These are phyloP conservation scores for Punctoribates punctum DNA, from an alignment of 2,888 invertebrate species.

Conservation along the genomic window DNA sequence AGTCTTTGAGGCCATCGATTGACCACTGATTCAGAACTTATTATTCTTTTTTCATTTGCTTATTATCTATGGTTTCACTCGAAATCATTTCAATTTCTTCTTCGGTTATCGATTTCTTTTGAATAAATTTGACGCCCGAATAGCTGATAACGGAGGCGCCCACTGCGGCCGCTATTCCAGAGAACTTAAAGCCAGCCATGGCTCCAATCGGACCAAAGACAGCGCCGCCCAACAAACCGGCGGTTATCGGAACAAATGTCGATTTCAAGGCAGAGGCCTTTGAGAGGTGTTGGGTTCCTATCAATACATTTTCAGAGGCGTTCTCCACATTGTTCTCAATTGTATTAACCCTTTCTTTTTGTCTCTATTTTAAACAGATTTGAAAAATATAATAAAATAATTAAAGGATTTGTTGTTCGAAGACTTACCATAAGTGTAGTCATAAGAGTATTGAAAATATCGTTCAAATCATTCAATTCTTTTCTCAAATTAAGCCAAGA, in stretches of 20 bases:
- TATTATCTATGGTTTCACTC: neutral
- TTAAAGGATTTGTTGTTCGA: neutral
- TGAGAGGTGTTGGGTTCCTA: slow-evolving; percentile 27
- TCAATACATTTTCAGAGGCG: neutral
- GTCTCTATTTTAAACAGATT: slow-evolving; percentile 7
- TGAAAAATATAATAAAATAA: neutral
- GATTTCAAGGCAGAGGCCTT: slow-evolving; percentile 18
- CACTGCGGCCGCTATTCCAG: neutral
- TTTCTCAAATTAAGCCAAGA: neutral
- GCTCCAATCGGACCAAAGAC: slow-evolving; percentile 23
- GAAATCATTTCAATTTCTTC: slow-evolving; percentile 3
- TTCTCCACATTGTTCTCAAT: neutral
- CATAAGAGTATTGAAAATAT: slow-evolving; percentile 16
- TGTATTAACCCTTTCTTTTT: neutral
- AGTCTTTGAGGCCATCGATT: neutral
- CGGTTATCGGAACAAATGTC: slow-evolving; percentile 1
- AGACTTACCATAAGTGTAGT: slow-evolving; percentile 2
- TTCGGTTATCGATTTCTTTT: slow-evolving; percentile 11
- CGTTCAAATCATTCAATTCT: slow-evolving; percentile 32
- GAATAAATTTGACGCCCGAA: slow-evolving; percentile 24
- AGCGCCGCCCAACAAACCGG: neutral
- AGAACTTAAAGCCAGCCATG: slow-evolving; percentile 9
- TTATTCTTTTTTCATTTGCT: neutral
- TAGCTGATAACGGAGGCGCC: slow-evolving; percentile 15
- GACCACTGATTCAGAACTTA: neutral